Evolutionary conservation across 64 coral and sea anemone genomes (phyloP), one percentile per base, ranked within the genome.

Genomic region (Astreopora myriophthalma): DNA sequence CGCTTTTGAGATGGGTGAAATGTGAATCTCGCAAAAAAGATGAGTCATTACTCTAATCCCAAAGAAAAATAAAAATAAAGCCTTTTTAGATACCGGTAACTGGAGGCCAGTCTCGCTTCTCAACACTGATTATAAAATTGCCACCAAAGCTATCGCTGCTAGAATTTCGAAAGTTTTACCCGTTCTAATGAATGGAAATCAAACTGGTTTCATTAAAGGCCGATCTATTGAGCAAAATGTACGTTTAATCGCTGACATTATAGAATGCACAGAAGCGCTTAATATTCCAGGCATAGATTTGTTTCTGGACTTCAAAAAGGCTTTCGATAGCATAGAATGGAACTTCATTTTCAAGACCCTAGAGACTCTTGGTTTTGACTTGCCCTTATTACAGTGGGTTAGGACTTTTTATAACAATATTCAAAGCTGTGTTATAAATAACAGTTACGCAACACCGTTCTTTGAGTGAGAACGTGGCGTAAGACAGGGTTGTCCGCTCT

Each of bases 161-260:
- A 74, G 71, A 34, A 74, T 74, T 35, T 16, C 30, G 37, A 74
- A 74, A 40, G 71, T 74, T 17, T 27, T 74, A 33, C 30, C 71
- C 37, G 28, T 22, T 30, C 30, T 74, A n/a, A 74, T 74, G 13
- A 17, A 40, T 13, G 31, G 16, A 30, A 19, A 74, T 20, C 71
- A 74, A 30, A 74, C 71, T 4, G 71, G 71, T 25, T 74, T 25
- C 26, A 74, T 74, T 30, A 40, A 34, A 74, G 71, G 71, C 71
- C 1, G 6, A 5, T 74, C 26, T 74, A 74, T 33, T 74, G 40
- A 6, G 11, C 40, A 44, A 44, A 44, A 44, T 44, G 40, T 44
- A 44, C 40, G 40, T 44, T 44, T 44, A 44, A 44, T 44, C 11
- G 40, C 40, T 44, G 40, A 44, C 40, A 44, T 44, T 44, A 44